Base-by-base conservation (phyloP, 1,140 invertebrate species). In the Pteromalus puparum region DNA sequence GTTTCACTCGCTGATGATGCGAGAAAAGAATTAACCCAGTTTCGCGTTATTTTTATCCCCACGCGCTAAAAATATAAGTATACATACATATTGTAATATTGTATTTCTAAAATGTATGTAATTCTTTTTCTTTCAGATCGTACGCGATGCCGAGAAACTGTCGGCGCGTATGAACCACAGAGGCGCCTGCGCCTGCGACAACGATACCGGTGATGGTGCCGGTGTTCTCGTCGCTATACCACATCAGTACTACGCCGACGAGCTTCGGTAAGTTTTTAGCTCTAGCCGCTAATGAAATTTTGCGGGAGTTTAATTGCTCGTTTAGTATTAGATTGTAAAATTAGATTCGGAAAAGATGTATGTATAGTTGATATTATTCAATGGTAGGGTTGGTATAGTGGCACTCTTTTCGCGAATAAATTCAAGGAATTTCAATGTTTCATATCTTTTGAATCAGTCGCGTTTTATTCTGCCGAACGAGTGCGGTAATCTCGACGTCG, bases 171-270 rank as follows among this genome's bases (percentile, higher is more conserved):
- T 99, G 99, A 98, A 99, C 94, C 99, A 99, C 93, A 96, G 99
- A 86, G 99, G 99, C 87, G 99, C 98, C 30, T 99, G 98, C 93
- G 97, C 98, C 30, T 99, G 98, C 93, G 99, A 99, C 94, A 99
- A 99, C 93, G 98, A 99, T 91, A 99, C 98, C 24, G 99, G 99
- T 73, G 99, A 99, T 93, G 99, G 99, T 74, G 99, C 99, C 87
- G 99, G 99, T 82, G 97, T 99, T 34, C 94, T 99, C 86, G 97
- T 97, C 73, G 98, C 98, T 85, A 99, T 99, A 90, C 99, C 99
- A 28, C 98, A 99, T 93, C 95, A 96, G 87, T 97, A 98, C 90
- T 99, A 99, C 94, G 94, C 95, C 86, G 95, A 96, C 87, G 95
- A 97, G 92, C 94, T 99, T 88, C 95, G 95, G 97, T 97, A 93